Conservation (phyloP, 2,797 vertebrate species). For the Manis crassicaudata region DNA sequence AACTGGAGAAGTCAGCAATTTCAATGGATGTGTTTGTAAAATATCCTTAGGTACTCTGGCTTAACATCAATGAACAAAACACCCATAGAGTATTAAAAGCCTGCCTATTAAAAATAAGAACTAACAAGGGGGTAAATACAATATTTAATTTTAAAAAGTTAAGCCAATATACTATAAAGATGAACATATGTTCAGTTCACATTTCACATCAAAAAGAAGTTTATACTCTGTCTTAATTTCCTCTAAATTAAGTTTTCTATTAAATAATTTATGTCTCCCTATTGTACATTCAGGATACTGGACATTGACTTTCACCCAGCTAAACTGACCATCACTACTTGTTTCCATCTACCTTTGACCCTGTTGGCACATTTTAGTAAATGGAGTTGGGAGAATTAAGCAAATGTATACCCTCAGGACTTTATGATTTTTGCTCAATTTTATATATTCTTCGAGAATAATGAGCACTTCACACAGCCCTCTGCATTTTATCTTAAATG, state of each 20-base stretch:
- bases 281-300: not conserved
- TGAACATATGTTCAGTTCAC: not conserved
- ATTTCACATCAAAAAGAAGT: conserved; percentile 11
- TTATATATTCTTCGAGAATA: conserved; percentile 24
- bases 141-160: conserved; percentile 60
- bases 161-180: conserved; percentile 49
- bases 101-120: conserved; percentile 51
- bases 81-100: conserved; percentile 38
- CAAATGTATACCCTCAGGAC: not conserved
- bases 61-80: conserved; percentile 57
- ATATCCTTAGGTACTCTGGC: conserved; percentile 73
- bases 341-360: not conserved
- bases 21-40: conserved; percentile 76
- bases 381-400: not conserved
- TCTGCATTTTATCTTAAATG: not conserved
- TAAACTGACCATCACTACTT: conserved; percentile 3
- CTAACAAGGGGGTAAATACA: conserved; percentile 43
- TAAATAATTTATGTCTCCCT: not conserved
- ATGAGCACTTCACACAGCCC: not conserved
- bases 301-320: conserved; percentile 10
- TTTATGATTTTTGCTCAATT: not conserved
- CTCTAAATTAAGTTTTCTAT: not conserved
- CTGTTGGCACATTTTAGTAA: conserved; percentile 13
- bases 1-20: conserved; percentile 66
- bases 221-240: conserved; percentile 10